Evolutionary conservation across 2,797 vertebrate species (phyloP), one percentile per base, ranked within the genome.

Genomic region (Scleropages formosus): DNA sequence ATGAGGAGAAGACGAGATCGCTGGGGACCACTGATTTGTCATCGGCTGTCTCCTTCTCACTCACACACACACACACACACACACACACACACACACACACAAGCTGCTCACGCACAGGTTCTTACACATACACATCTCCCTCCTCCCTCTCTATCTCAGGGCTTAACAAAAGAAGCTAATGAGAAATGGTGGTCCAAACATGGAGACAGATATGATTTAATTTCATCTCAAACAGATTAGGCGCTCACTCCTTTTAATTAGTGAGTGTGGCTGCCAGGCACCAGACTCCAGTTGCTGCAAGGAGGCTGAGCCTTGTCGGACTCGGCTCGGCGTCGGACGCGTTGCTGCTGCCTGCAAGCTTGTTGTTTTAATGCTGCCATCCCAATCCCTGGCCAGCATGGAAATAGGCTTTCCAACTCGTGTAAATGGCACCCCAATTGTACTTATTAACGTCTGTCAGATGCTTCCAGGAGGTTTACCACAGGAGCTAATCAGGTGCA

Each of bases 191-290:
- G 61, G 59, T 61, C 16, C n/a, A 22, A n/a, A 20, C 59, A 16
- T 9, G n/a, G 49, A 27, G 51, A 27, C 69, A 71, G 69, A 39
- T 66, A 64, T 61, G 59, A 76, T 70, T 65, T 66, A 26, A 24
- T 49, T 79, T 76, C 65, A 66, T 80, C 76, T 79, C 47, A 72
- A 72, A 60, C 67, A 70, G 53, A 80, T 77, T 68, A 78, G 20
- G 69, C 49, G 31, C 26, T 63, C 69, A 47, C 24, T 67, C 60
- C 75, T 77, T 71, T 78, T 79, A 73, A 79, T 77, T 77, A 76
- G 59, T 24, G 62, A 46, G 73, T 62, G 15, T 27, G 27, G 63
- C 72, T 77, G 79, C 66, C 71, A 78, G 74, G 66, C 56, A 27
- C 49, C 46, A 31, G 66, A n/a, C 73, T 77, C 76, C 75, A 68